These are phyloP conservation scores for Coturnix japonica DNA, from an alignment of 2,113 vertebrate species.

Conservation along the genomic window DNA sequence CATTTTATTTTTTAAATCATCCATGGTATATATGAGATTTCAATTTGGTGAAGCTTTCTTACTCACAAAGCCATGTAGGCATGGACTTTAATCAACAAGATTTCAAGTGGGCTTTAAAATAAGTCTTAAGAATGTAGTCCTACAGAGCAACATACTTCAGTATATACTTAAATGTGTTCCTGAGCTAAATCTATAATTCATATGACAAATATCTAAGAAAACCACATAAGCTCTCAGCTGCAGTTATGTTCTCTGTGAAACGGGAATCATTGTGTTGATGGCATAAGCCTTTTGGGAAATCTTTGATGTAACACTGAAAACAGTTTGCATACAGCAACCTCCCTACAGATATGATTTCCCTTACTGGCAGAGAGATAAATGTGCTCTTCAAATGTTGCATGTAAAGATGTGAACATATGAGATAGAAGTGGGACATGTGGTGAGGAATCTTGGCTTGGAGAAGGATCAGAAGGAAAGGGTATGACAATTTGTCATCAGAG, in stretches of 20 bases:
- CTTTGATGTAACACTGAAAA: not conserved
- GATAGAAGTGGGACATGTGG: not conserved
- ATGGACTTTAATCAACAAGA: not conserved
- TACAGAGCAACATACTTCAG: not conserved
- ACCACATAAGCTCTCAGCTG: not conserved
- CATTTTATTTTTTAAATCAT: constrained; percentile 8
- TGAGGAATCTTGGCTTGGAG: not conserved
- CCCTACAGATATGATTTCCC: not conserved
- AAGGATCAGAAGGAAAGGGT: not conserved
- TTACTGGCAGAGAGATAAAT: not conserved
- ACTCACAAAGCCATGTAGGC: not conserved
- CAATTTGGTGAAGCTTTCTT: not conserved
- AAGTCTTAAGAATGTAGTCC: not conserved
- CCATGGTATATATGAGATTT: not conserved
- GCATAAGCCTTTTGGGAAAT: not conserved
- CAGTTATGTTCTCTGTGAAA: constrained; percentile 13
- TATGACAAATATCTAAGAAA: not conserved
- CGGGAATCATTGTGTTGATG: not conserved
- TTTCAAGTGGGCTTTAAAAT: constrained; percentile 25
- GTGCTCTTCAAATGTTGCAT: rapidly evolving
- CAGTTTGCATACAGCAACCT: not conserved
- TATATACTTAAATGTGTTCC: not conserved
- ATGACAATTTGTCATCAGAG: not conserved
- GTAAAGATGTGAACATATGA: not conserved
- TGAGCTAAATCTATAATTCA: constrained; percentile 4